Percentiles rank a stretch among this genome's conserved stretches.
Evolutionary conservation across 2,888 invertebrate species (phyloP).

Genomic region (Elegia similella): DNA sequence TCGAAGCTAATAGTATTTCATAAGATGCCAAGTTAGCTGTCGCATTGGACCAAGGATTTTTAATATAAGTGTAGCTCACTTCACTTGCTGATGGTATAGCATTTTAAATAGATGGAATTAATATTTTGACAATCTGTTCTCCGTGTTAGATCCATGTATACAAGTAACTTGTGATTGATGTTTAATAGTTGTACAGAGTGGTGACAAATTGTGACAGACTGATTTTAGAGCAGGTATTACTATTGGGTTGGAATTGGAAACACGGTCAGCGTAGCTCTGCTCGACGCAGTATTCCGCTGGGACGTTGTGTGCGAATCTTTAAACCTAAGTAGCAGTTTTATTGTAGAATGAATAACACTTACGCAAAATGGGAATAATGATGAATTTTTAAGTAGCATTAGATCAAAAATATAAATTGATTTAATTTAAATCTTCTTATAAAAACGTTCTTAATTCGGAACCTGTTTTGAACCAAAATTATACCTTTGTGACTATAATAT

Average conservation of each 20-base stretch:
- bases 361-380: too few relatives aligned
- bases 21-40: slow-evolving; percentile 76
- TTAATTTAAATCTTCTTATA: too few relatives aligned
- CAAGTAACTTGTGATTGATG: slow-evolving; percentile 72
- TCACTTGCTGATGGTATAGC: slow-evolving; percentile 70
- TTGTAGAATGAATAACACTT: too few relatives aligned
- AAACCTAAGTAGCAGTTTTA: too few relatives aligned
- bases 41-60: slow-evolving; percentile 76
- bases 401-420: too few relatives aligned
- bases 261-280: slow-evolving; percentile 38
- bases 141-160: slow-evolving; percentile 72
- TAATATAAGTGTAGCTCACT: slow-evolving; percentile 72
- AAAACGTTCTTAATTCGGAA: too few relatives aligned
- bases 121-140: slow-evolving; percentile 67
- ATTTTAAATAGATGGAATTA: slow-evolving; percentile 42
- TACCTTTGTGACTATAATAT: too few relatives aligned
- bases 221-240: slow-evolving; percentile 59
- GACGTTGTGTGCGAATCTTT: slow-evolving; percentile 45
- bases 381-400: too few relatives aligned
- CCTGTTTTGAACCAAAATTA: too few relatives aligned
- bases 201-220: slow-evolving; percentile 61
- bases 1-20: slow-evolving; percentile 56
- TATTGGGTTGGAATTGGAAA: slow-evolving; percentile 36
- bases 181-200: slow-evolving; percentile 58
- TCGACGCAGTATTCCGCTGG: slow-evolving; percentile 60